Conservation (phyloP, 92 coral and sea anemone genomes). For the Paramuricea clavata region DNA sequence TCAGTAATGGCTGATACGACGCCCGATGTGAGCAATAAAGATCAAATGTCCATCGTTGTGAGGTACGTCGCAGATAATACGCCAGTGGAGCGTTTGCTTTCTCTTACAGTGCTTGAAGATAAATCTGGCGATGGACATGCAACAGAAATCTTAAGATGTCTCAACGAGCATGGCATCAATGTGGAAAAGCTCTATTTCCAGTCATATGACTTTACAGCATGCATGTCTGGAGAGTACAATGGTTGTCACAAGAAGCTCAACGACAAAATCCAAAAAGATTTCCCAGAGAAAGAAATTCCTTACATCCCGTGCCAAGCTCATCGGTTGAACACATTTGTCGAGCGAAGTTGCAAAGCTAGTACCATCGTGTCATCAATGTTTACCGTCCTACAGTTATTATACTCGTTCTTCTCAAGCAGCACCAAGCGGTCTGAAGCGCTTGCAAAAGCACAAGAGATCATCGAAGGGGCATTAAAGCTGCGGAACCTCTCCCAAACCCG, state of each 20-base stretch:
- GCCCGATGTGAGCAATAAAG: conserved; percentile 40
- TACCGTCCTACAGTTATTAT: not conserved
- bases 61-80: conserved; percentile 37
- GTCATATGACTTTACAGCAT: conserved; percentile 34
- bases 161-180: conserved; percentile 28
- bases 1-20: conserved; percentile 48
- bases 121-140: conserved; percentile 42
- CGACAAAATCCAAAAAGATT: conserved; percentile 26
- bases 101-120: conserved; percentile 15
- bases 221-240: conserved; percentile 49
- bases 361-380: conserved; percentile 21
- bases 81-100: conserved; percentile 25
- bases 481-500: conserved; percentile 38
- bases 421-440: conserved; percentile 43
- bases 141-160: conserved; percentile 21
- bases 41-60: conserved; percentile 30
- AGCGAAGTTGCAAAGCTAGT: conserved; percentile 45
- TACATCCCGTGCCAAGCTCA: conserved; percentile 40
- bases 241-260: conserved; percentile 40
- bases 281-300: conserved; percentile 20
- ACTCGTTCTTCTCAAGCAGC: conserved; percentile 27
- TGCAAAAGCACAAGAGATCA: conserved; percentile 5
- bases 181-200: conserved; percentile 39
- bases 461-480: conserved; percentile 40
- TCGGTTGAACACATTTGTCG: conserved; percentile 41